Conservation (phyloP, 2,888 invertebrate genomes). For the Drosophila vallismaia region DNA sequence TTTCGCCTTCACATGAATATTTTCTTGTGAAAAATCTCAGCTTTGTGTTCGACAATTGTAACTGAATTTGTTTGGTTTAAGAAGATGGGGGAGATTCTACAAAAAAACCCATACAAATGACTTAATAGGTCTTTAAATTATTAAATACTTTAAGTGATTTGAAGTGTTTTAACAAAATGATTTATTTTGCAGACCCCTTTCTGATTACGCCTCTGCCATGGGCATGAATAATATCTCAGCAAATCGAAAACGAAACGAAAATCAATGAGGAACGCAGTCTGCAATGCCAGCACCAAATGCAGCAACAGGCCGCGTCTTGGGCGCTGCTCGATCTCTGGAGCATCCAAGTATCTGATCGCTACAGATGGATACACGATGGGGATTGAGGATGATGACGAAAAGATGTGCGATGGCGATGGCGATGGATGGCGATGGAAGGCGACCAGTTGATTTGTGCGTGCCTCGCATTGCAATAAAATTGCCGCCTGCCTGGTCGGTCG, state of each 20-base stretch:
- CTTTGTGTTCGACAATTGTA: constrained; percentile 52
- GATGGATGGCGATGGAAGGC: constrained; percentile 34
- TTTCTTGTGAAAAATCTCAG: constrained; percentile 79
- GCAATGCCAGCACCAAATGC: constrained; percentile 70
- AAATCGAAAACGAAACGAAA: constrained; percentile 56
- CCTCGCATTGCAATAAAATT: constrained; percentile 37
- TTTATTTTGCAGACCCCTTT: background rate
- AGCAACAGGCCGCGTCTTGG: constrained; percentile 52
- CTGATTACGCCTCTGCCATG: constrained; percentile 3
- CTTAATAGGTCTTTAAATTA: background rate
- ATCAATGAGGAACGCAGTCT: constrained; percentile 63
- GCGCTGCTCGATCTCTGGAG: constrained; percentile 37
- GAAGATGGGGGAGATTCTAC: background rate
- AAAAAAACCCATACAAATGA: background rate
- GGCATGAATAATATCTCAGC: constrained; percentile 59
- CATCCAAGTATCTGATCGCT: constrained; percentile 23
- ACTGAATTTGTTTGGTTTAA: constrained; percentile 17
- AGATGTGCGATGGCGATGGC: constrained; percentile 14
- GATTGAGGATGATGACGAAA: constrained; percentile 8
- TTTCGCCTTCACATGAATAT: constrained; percentile 62
- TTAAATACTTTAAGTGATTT: background rate
- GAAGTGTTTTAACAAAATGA: background rate
- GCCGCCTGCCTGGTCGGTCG: background rate
- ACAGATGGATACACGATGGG: constrained; percentile 3
- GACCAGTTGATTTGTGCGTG: constrained; percentile 50